Evolutionary conservation across 2,113 vertebrate genomes (phyloP), one percentile per base, ranked within the genome.

Genomic region (Tinamus guttatus): DNA sequence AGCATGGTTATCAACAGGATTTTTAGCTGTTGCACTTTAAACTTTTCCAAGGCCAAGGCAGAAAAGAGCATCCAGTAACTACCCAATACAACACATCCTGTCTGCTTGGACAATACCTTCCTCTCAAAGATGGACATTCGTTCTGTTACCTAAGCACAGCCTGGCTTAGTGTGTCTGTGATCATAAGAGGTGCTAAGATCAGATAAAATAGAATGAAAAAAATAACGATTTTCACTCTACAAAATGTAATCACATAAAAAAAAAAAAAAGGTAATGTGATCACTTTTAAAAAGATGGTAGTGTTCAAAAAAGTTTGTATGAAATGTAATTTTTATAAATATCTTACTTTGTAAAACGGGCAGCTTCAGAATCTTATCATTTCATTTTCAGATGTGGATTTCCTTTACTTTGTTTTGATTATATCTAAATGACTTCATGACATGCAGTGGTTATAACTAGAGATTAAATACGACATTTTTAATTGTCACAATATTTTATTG

Each of bases 171-270:
- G 20, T 18, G 36, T 27, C 32, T 52, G 10, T 56, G 30, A 68
- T 21, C 15, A 64, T 3, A 5, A 5, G 12, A n/a, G 2, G 15
- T 60, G 52, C 15, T 32, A 56, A 84, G 3, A 79, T 32, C 62
- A 91, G 11, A 2, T 63, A 68, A 81, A 93, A 49, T 8, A 40
- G 13, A 70, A 11, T 54, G 12, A 5, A 40, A 36, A 36, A n/a
- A 36, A 10, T 6, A 2, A 74, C 32, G 1, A 28, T 8, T 47
- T 85, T 58, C 58, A 70, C 4, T 78, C 45, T 70, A 28, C 6
- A 16, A 13, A 69, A 32, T 13, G 51, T 0, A 0, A 3, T 89
- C 2, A 60, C 2, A n/a, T n/a, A n/a, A n/a, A n/a, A n/a, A n/a
- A n/a, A n/a, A n/a, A n/a, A n/a, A n/a, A n/a, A n/a, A n/a, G n/a